Conservation (phyloP, 2,113 vertebrate species). For the Ceyx cyanopectus region DNA sequence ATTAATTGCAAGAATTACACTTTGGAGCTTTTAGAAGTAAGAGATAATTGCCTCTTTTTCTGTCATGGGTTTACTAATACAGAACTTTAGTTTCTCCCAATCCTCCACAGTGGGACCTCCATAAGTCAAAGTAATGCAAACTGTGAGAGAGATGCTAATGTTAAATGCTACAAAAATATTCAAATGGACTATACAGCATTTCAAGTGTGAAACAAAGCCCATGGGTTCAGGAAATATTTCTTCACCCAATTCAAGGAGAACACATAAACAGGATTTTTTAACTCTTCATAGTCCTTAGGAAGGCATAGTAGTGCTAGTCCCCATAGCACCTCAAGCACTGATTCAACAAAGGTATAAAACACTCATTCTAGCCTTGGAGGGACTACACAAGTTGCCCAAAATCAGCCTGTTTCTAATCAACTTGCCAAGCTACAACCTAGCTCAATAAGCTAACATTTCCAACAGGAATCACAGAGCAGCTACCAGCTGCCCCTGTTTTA, state of each 20-base stretch:
- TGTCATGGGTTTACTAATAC: slow-evolving; percentile 44
- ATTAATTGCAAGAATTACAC: slow-evolving; percentile 57
- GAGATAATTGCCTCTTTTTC: slow-evolving; percentile 59
- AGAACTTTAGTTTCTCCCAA: slow-evolving; percentile 41
- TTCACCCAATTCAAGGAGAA: neutral
- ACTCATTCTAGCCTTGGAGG: neutral
- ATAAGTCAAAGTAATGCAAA: slow-evolving; percentile 66
- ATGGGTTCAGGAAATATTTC: slow-evolving; percentile 49
- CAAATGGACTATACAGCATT: slow-evolving; percentile 53
- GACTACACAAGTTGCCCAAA: neutral
- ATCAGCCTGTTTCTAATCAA: neutral
- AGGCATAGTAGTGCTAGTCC: neutral
- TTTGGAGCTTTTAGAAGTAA: slow-evolving; percentile 49
- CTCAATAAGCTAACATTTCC: neutral
- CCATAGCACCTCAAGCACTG: neutral
- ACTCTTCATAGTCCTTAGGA: neutral
- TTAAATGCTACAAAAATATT: slow-evolving; percentile 60
- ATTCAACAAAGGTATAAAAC: neutral
- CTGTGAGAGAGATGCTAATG: slow-evolving; percentile 50
- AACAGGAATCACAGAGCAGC: neutral
- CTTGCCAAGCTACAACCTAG: neutral
- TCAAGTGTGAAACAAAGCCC: slow-evolving; percentile 62
- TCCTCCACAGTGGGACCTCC: slow-evolving; percentile 58
- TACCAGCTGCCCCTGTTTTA: neutral
- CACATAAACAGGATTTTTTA: slow-evolving; percentile 22